Evolutionary conservation across 1,140 invertebrate genomes (phyloP), one percentile per base, ranked within the genome.

Genomic region (Argopecten irradians): DNA sequence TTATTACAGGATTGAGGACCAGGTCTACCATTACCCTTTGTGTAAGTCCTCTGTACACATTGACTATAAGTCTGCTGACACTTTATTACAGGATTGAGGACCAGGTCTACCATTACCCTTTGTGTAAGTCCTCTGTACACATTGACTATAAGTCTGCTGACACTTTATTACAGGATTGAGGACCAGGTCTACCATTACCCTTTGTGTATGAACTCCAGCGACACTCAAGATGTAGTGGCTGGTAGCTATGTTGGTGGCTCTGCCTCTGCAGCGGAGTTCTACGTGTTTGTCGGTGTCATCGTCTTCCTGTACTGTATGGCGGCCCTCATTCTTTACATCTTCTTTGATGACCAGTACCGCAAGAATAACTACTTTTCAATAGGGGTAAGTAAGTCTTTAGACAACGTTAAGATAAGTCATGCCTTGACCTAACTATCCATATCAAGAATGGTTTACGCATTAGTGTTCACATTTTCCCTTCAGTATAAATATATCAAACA

Each of bases 221-320:
- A 0, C 14, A 16, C 39, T 19, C 35, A 22, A 32, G n/a, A 87
- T 85, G 41, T 86, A 13, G 14, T 88, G 89, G 32, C 89, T 93
- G 83, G 84, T 93, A 32, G 22, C n/a, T 71, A 71, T 71, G 55
- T 71, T 8, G 84, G 91, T n/a, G 93, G 93, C 14, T 86, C 92
- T 11, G 89, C 90, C 83, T 96, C 96, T 28, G 96, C 97, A 94
- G 96, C 97, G 0, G 95, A 97, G 93, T 97, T 97, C 95, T 97
- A 96, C 94, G 97, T 97, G 22, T 96, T 97, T 43, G 96, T 97
- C 89, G 97, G 97, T 35, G 97, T 97, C 22, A 94, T 97, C 32
- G 96, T 97, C 13, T 96, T 97, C 93, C 93, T 97, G 16, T 97
- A 97, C 94, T 96, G 96, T 86, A 91, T 97, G 41, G 97, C 93